Evolutionary conservation across 2,888 invertebrate species (phyloP), one percentile per base, ranked within the genome.

Genomic region (Xiphydria camelus): DNA sequence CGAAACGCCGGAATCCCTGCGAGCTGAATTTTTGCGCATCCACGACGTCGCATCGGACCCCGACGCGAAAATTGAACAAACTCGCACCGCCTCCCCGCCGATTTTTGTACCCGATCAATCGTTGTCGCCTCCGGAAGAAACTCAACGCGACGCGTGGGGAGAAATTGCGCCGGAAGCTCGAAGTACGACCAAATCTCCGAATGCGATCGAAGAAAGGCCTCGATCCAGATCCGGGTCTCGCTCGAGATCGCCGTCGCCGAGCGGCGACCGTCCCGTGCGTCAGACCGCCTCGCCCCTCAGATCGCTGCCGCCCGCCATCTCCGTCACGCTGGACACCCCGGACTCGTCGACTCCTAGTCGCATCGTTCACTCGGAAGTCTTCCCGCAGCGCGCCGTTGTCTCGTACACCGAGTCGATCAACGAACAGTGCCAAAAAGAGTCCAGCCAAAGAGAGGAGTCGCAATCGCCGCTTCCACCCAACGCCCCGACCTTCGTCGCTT

Each of bases 1-100:
- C 51, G 79, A 79, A 15, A 79, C 80, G n/a, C 76, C 78, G 5
- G 63, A 80, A 35, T 76, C 78, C 32, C 79, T 81, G 1, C 70
- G 79, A 36, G 63, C 80, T 34, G 51, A 60, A 47, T 53, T 48
- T 41, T 29, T 38, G 35, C 46, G 2, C 5, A 38, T 39, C 6
- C 10, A 25, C 2, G 12, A 17, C 15, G 33, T 37, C 6, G 4
- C 10, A 10, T 1, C 10, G 14, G 7, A 26, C 7, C 10, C 26
- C 10, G 9, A 26, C 7, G 26, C 10, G 14, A 4, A 4, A 4
- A 7, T 14, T 6, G 22, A 22, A 26, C 12, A 26, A 10, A 7
- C 14, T 10, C n/a, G n/a, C n/a, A n/a, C n/a, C n/a, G n/a, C n/a
- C n/a, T n/a, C n/a, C n/a, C n/a, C n/a, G n/a, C n/a, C n/a, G n/a